These are phyloP conservation scores for Pachyuromys duprasi DNA, from an alignment of 2,797 vertebrate genomes.

Conservation along the genomic window DNA sequence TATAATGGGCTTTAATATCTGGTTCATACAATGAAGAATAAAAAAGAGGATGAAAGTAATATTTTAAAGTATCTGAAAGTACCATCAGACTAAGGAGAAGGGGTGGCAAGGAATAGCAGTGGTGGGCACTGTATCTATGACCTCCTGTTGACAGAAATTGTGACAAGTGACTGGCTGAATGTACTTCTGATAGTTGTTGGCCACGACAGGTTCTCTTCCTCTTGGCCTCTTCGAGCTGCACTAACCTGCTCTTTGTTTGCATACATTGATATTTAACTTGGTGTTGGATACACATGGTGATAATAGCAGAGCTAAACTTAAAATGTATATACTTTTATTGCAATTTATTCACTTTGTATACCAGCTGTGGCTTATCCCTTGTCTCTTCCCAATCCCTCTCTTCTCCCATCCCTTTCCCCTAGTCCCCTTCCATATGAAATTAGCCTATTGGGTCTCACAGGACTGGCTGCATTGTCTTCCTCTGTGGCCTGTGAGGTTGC, in stretches of 20 bases:
- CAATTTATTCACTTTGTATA: too few species aligned
- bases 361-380: too few species aligned
- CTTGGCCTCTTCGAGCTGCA: neutral
- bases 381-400: too few species aligned
- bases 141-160: neutral
- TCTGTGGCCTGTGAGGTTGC: too few species aligned
- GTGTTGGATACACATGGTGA: neutral
- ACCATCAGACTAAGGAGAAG: neutral
- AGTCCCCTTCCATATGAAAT: too few species aligned
- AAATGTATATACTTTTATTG: too few species aligned
- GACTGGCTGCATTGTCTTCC: too few species aligned
- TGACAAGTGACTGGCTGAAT: neutral
- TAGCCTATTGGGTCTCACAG: too few species aligned
- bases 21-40: neutral
- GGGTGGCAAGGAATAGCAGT: neutral
- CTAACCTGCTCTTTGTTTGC: neutral
- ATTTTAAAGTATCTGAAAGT: neutral
- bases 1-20: too few species aligned
- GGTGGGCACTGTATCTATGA: neutral
- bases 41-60: neutral
- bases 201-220: too few species aligned
- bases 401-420: too few species aligned
- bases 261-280: neutral
- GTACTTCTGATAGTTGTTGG: neutral
- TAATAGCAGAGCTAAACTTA: neutral